Base-by-base conservation (phyloP, 1,140 invertebrate genomes). In the Nymphalis io region DNA sequence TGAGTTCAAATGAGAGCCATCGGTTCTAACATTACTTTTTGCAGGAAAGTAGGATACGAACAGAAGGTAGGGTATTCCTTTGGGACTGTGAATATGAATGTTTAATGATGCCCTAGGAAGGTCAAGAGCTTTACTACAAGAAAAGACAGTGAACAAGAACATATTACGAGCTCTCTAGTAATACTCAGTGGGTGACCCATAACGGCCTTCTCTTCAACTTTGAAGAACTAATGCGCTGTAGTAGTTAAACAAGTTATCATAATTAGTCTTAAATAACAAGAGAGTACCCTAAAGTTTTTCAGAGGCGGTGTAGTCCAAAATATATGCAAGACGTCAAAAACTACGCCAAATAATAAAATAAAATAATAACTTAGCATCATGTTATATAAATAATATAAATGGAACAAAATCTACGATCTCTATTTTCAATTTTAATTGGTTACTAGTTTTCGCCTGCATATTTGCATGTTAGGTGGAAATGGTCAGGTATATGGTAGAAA, bases 41-140 rank as follows among this genome's bases (percentile, higher is more conserved):
- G 84, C 78, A 74, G 68, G 64, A 80, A 88, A 88, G 79, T 85
- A 73, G 79, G 74, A 82, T 82, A 80, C 79, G 82, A 85, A 86
- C 79, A 80, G 79, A 75, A 80, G 75, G 72, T 76, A 74, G 78
- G 78, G 82, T 72, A 73, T 69, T 57, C 84, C 82, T 82, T 75
- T 62, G 83, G 81, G 84, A 81, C 74, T 68, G 68, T 70, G 75
- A 73, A 81, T 84, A 87, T 90, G 82, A 84, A 90, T 87, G 81
- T 87, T 89, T 89, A 88, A 90, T 90, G 79, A 79, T 81, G 80
- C 85, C 84, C 82, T 86, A 85, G 78, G 84, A 84, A 87, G 87
- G 88, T 90, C 87, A 89, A 87, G 82, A 83, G 81, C 80, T 74
- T 75, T 76, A 84, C 77, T 85, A 79, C 75, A 72, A 79, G 79